Evolutionary conservation across 1,140 invertebrate species (phyloP).

Genomic region (Dendroctonus valens): DNA sequence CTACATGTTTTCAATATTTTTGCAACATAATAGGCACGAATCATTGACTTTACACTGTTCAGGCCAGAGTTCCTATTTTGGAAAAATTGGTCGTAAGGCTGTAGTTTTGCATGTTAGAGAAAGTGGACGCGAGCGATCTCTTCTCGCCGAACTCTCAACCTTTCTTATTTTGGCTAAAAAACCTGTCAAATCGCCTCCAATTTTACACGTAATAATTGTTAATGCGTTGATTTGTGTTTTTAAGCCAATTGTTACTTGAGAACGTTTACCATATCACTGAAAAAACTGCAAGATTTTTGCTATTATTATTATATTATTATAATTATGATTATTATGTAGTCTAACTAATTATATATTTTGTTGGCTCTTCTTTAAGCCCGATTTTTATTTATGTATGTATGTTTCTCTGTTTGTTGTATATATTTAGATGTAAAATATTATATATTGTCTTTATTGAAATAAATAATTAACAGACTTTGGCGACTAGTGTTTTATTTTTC

Average conservation of each 20-base stretch:
- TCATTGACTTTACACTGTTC: no score
- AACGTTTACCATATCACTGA: constrained; percentile 47
- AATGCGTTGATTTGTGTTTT: constrained; percentile 19
- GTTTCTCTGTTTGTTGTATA: constrained; percentile 49
- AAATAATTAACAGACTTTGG: constrained; percentile 45
- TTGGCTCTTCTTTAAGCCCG: constrained; percentile 40
- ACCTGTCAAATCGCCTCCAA: no score
- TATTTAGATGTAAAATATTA: constrained; percentile 52
- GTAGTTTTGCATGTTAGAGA: no score
- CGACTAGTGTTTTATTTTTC: constrained; percentile 3
- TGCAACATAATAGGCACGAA: no score
- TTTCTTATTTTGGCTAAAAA: no score
- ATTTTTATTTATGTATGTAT: constrained; percentile 46
- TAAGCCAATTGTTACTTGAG: constrained; percentile 40
- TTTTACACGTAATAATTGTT: constrained; percentile 15
- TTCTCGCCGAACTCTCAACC: no score
- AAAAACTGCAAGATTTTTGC: constrained; percentile 42
- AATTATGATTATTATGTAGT: constrained; percentile 7
- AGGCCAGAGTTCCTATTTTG: no score
- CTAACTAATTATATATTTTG: constrained; percentile 41
- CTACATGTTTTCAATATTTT: no score
- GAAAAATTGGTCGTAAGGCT: no score
- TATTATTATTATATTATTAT: constrained; percentile 23
- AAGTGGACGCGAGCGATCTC: no score
- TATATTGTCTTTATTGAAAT: constrained; percentile 52